Base-by-base conservation (phyloP, 2,113 vertebrate genomes). In the Rhinogobius similis region DNA sequence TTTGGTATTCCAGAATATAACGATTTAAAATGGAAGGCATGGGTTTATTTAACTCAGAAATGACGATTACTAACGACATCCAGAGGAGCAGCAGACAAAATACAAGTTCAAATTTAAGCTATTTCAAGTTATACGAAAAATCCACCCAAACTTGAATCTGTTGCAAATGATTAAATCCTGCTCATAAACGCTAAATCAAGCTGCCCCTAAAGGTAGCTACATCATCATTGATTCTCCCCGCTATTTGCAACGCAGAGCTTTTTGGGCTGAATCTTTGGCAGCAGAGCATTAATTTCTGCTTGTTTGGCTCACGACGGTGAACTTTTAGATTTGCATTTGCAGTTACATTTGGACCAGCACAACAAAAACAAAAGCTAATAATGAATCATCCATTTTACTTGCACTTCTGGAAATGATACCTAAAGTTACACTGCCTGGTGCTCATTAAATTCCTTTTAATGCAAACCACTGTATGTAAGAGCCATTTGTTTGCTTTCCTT, bases 281-380 rank as follows among this genome's bases (percentile, higher is more conserved):
- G 11, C 2, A 16, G 43, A 64, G 70, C 79, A 77, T 86, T 81
- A 26, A 77, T 84, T 84, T 75, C 68, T 73, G 75, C 77, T 84
- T 76, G 70, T 88, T 82, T 75, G 77, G 79, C 79, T 76, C 68
- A 36, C 67, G 63, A 69, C 14, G 38, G 24, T 32, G 3, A 61
- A 64, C 67, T 68, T 81, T 70, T 67, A 59, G 62, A 69, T 78
- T 75, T 55, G 78, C 76, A 74, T 78, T 75, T 82, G 29, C 29
- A 36, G 70, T 84, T 78, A 68, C 62, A 70, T 72, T 82, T 73
- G 64, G 71, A 75, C 20, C 46, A 64, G 62, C 72, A 70, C 46
- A 27, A 27, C 52, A 8, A 20, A 10, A 13, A 52, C 52, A 62
- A 48, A 75, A 73, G 36, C 75, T 38, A 74, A n/a, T n/a, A n/a